A percentile compares a stretch with the other conserved stretches of the same genome.
phyloP scores from a whole-genome alignment of 2,797 vertebrate genomes.

The Muscicapa comitata region DNA sequence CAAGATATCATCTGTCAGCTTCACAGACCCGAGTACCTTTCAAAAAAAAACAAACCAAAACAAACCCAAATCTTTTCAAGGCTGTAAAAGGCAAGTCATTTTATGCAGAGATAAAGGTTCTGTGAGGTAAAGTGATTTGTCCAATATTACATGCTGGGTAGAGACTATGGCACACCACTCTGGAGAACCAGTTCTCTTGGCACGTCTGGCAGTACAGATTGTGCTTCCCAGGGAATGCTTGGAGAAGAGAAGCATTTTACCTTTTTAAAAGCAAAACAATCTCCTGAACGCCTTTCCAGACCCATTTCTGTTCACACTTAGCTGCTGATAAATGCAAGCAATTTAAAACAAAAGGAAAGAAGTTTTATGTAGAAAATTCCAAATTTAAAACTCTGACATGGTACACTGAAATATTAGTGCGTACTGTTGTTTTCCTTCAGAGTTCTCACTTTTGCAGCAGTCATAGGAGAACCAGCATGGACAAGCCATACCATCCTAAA shows the following conservation, averaged over 20 bases:
- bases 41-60: neutral
- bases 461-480: neutral
- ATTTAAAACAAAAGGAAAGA: neutral
- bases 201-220: conserved; percentile 1
- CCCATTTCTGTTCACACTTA: neutral
- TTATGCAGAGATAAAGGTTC: neutral
- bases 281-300: neutral
- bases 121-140: neutral
- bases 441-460: neutral
- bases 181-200: neutral
- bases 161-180: neutral
- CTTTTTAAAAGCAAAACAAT: neutral
- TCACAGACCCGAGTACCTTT: neutral
- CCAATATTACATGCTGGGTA: neutral
- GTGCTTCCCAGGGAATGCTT: neutral
- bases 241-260: neutral
- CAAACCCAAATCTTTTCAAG: neutral
- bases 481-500: neutral
- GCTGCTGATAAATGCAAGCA: neutral
- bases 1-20: neutral
- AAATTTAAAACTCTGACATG: neutral
- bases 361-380: neutral
- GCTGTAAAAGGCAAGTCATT: neutral
- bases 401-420: neutral
- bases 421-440: neutral